Evolutionary conservation across 2,113 vertebrate species (phyloP).

Genomic region (Corvus moneduloides): DNA sequence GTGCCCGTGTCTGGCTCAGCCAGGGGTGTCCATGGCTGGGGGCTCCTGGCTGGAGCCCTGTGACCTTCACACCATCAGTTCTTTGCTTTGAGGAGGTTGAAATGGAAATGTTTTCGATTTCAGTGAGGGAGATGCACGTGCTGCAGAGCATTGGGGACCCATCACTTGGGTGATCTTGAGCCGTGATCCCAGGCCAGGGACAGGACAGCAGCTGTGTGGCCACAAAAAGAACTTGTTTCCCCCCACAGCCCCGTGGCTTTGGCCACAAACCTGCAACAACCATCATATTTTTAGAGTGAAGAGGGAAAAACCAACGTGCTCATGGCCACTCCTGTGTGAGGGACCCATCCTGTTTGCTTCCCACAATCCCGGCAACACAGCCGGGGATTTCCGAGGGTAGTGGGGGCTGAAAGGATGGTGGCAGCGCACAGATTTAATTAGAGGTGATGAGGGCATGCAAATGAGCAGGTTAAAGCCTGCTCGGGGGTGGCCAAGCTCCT

Average conservation of each 20-base stretch:
- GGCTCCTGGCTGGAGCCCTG: accelerated
- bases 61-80: accelerated
- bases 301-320: background rate
- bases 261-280: background rate
- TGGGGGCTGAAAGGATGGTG: background rate
- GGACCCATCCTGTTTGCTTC: background rate
- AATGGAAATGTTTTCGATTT: accelerated
- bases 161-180: background rate
- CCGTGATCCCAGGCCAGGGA: background rate
- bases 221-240: background rate
- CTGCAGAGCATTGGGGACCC: background rate
- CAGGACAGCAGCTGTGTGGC: background rate
- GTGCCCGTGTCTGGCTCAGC: background rate
- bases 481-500: background rate
- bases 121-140: background rate
- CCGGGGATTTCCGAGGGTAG: background rate
- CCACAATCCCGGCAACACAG: background rate
- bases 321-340: background rate
- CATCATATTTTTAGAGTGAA: background rate
- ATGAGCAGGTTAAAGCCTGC: background rate
- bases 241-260: background rate
- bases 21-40: accelerated
- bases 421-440: background rate
- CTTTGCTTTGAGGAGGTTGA: background rate
- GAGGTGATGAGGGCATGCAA: background rate